Conservation (phyloP, 1,140 invertebrate species). For the Papilio polytes region DNA sequence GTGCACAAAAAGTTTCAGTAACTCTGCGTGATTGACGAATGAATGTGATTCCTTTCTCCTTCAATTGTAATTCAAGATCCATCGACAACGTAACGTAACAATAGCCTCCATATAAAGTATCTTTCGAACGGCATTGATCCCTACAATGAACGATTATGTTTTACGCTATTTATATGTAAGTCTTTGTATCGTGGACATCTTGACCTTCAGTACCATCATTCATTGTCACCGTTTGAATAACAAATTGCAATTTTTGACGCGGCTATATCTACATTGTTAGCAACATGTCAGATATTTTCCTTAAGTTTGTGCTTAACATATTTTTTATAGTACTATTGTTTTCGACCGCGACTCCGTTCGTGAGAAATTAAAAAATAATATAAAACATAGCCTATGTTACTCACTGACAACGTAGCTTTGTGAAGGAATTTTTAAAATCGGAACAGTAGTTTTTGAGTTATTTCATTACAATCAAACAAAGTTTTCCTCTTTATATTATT, state of each 20-base stretch:
- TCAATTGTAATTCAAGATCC: conserved; percentile 26
- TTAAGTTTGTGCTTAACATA: not conserved
- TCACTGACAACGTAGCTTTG: too few species aligned
- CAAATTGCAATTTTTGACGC: conserved; percentile 18
- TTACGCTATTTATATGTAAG: conserved; percentile 18
- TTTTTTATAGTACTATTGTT: not conserved
- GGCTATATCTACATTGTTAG: not conserved
- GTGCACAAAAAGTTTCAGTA: not conserved
- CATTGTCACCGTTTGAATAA: conserved; percentile 19
- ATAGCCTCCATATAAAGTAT: conserved; percentile 28
- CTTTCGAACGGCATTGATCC: conserved; percentile 30
- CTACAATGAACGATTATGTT: conserved; percentile 25
- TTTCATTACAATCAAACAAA: too few species aligned
- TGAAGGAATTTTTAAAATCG: too few species aligned
- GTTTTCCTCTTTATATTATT: too few species aligned
- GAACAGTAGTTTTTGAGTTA: too few species aligned
- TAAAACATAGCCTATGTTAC: too few species aligned
- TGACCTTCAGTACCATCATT: conserved; percentile 9
- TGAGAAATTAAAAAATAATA: too few species aligned
- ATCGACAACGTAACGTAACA: conserved; percentile 7
- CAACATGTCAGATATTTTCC: not conserved
- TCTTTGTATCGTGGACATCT: conserved; percentile 22
- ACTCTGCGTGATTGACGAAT: not conserved
- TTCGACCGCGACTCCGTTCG: too few species aligned
- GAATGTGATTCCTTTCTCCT: conserved; percentile 10